Base-by-base conservation (phyloP, 2,113 vertebrate species). In the Stomatorhinus ivindoensis region DNA sequence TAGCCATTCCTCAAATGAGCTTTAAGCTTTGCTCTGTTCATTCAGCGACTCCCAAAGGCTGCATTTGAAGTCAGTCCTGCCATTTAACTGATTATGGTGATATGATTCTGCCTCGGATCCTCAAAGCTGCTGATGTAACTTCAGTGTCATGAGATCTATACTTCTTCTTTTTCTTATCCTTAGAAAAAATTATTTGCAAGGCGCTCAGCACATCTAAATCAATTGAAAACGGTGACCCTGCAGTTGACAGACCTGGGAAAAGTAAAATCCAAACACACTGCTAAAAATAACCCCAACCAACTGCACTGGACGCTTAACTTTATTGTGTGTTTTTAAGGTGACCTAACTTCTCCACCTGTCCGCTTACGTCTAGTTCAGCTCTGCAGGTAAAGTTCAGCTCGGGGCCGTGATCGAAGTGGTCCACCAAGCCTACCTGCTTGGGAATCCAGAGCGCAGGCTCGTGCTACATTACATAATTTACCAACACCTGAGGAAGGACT, bases 1-100 rank as follows among this genome's bases (percentile, higher is more conserved):
- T 50, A 89, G 89, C 80, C 44, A 42, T 87, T 65, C 87, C 87
- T 6, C 80, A 31, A 48, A 87, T 86, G 89, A 89, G 50, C 82
- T 89, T 82, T 90, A 90, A 90, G 73, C 47, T 50, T 53, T 82
- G 50, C 10, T 50, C 80, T 1, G 39, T 35, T n/a, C 47, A 69
- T 69, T 89, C 89, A 65, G 44, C 0, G 13, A 24, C 24, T 42
- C 51, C 10, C 21, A 82, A 27, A 24, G n/a, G 19, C 39, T 27
- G 21, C 53, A 0, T 39, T 61, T 55, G 53, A 85, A 53, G 35
- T 19, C 27, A 31, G 87, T 31, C 19, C 51, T 65, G 47, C 55
- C 17, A 31, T 61, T 88, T 53, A 48, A 13, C 51, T 51, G 24
- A 58, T 88, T 84, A 46, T 47, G 44, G 21, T 21, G 42, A 83